Evolutionary conservation across 2,888 invertebrate genomes (phyloP).

Genomic region (Drosophila flavopinicola): DNA sequence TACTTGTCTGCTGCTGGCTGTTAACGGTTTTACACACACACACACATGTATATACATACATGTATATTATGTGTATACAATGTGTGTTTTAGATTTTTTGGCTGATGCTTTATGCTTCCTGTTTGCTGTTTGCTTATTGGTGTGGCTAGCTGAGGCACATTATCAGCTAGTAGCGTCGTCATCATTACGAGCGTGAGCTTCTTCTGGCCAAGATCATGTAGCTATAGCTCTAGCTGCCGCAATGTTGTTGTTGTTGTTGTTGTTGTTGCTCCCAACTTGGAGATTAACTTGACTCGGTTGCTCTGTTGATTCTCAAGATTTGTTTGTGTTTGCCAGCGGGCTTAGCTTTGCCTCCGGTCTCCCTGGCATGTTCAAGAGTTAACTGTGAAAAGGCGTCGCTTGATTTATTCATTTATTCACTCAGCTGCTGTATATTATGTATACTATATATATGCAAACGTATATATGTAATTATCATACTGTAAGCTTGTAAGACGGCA

Average conservation of each 20-base stretch:
- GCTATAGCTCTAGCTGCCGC: constrained; percentile 22
- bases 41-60: constrained; percentile 3
- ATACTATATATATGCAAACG: constrained; percentile 17
- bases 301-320: constrained; percentile 45
- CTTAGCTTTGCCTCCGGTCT: constrained; percentile 41
- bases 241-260: constrained; percentile 23
- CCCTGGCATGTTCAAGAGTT: constrained; percentile 33
- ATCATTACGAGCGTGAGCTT: constrained; percentile 54
- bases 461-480: constrained; percentile 55
- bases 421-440: constrained; percentile 46
- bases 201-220: constrained; percentile 63
- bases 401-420: constrained; percentile 74
- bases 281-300: constrained; percentile 40
- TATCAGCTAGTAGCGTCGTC: constrained; percentile 53
- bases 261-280: constrained; percentile 25
- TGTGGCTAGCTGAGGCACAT: constrained; percentile 26
- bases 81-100: constrained; percentile 45
- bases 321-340: constrained; percentile 50
- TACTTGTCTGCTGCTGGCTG: constrained; percentile 57
- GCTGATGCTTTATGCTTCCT: constrained; percentile 72
- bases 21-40: constrained; percentile 59
- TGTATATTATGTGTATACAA: neutral
- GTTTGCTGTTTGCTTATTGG: constrained; percentile 48
- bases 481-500: constrained; percentile 44
- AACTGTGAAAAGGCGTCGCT: constrained; percentile 75